Percentiles rank a stretch among this genome's conserved stretches.
Evolutionary conservation across 2,797 vertebrate species (phyloP).

Genomic region (Anas bernieri): DNA sequence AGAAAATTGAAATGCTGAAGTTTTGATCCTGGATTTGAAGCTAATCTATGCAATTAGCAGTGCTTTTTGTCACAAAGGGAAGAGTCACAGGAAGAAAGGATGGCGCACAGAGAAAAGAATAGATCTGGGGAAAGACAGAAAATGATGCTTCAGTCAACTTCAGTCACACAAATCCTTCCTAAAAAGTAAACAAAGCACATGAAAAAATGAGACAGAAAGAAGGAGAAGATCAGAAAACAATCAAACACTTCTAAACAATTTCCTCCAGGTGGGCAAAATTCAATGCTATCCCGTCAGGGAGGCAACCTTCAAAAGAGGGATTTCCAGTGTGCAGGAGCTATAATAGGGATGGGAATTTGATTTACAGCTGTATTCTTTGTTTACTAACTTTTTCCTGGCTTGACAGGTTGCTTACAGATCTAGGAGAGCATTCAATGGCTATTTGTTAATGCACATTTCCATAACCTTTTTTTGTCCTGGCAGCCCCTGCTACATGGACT

Average conservation of each 20-base stretch:
- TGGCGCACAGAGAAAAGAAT: neutral
- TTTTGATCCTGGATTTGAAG: conserved; percentile 6
- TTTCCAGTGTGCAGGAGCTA: neutral
- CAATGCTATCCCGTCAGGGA: neutral
- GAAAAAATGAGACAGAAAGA: neutral
- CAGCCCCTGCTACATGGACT: neutral
- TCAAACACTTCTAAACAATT: neutral
- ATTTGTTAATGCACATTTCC: neutral
- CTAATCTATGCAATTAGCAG: conserved; percentile 22
- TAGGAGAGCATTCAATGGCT: neutral
- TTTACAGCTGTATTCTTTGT: neutral
- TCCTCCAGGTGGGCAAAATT: neutral
- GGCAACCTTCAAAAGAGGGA: neutral
- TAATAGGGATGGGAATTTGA: neutral
- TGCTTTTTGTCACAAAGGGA: conserved; percentile 4
- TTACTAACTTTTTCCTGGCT: neutral
- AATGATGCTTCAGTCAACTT: neutral
- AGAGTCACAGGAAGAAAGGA: conserved; percentile 3
- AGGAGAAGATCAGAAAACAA: neutral
- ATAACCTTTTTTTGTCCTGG: neutral
- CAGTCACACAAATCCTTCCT: neutral
- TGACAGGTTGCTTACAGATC: neutral
- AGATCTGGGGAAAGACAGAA: rapidly evolving
- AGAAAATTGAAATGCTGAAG: conserved; percentile 27
- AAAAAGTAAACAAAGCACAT: neutral